A percentile compares a stretch with the other conserved stretches of the same genome.
Evolutionary conservation across 2,888 invertebrate species (phyloP).

Genomic region (Coelinius sp.): DNA sequence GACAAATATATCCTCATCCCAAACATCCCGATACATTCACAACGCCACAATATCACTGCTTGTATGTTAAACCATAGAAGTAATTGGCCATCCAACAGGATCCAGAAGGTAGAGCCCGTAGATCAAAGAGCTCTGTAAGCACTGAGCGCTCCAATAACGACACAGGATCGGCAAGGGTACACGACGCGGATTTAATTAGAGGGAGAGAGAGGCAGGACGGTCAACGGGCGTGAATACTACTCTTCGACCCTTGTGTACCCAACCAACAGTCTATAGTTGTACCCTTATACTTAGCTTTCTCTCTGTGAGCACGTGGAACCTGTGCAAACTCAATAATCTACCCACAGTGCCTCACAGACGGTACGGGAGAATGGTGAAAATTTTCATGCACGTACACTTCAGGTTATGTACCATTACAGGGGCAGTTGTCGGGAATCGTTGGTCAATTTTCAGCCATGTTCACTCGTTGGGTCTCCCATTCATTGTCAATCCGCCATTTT

Average conservation of each 20-base stretch:
- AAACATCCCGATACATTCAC: not conserved
- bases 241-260: constrained; percentile 29
- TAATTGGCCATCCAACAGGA: constrained; percentile 1
- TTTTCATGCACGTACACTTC: not conserved
- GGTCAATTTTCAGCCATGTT: not conserved
- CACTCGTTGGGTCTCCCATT: not conserved
- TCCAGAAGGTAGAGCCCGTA: constrained; percentile 13
- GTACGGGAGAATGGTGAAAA: not conserved
- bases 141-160: constrained; percentile 4
- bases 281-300: constrained; percentile 4
- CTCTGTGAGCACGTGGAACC: constrained; percentile 31
- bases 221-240: constrained; percentile 33
- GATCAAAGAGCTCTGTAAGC: constrained; percentile 27
- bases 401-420: not conserved
- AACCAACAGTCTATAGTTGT: constrained; percentile 2
- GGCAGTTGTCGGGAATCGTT: constrained; percentile 9
- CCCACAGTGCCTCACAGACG: constrained; percentile 16
- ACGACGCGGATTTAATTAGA: constrained; percentile 28
- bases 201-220: constrained; percentile 26
- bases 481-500: not conserved
- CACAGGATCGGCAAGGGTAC: constrained; percentile 7
- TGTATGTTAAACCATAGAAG: not conserved
- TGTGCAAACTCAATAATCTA: constrained; percentile 49
- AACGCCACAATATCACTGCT: not conserved
- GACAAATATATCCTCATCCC: not conserved